Evolutionary conservation across 2,888 invertebrate species (phyloP).

Genomic region (Cybosia mesomella): DNA sequence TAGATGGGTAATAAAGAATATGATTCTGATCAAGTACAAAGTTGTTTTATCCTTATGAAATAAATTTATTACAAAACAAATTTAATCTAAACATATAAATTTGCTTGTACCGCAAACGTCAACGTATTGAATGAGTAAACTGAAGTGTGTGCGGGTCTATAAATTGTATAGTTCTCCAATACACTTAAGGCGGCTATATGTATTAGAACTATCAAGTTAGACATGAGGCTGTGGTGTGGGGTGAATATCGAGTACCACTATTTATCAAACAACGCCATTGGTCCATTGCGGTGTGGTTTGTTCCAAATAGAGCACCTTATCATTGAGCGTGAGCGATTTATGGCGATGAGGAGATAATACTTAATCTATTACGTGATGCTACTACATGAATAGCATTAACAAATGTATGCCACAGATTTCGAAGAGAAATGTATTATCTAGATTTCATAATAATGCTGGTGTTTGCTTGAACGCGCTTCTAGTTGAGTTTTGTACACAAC

Average conservation of each 20-base stretch:
- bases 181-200: conserved; percentile 34
- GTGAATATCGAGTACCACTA: conserved; percentile 27
- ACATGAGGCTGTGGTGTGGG: conserved; percentile 29
- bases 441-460: too few species aligned
- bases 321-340: conserved; percentile 7
- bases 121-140: conserved; percentile 14
- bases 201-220: conserved; percentile 38
- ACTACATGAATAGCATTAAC: background rate
- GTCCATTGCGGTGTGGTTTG: conserved; percentile 10
- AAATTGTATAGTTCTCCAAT: conserved; percentile 37
- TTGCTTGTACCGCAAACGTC: background rate
- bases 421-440: too few species aligned
- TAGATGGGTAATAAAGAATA: too few species aligned
- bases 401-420: background rate
- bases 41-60: too few species aligned
- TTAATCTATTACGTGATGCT: background rate
- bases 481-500: too few species aligned
- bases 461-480: too few species aligned
- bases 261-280: conserved; percentile 36
- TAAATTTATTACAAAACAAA: background rate
- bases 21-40: too few species aligned
- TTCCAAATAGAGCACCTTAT: conserved; percentile 8
- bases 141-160: conserved; percentile 9
- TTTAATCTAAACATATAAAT: background rate
- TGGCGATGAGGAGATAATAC: background rate